Evolutionary conservation across 2,797 vertebrate genomes (phyloP).

Genomic region (Coendou prehensilis): DNA sequence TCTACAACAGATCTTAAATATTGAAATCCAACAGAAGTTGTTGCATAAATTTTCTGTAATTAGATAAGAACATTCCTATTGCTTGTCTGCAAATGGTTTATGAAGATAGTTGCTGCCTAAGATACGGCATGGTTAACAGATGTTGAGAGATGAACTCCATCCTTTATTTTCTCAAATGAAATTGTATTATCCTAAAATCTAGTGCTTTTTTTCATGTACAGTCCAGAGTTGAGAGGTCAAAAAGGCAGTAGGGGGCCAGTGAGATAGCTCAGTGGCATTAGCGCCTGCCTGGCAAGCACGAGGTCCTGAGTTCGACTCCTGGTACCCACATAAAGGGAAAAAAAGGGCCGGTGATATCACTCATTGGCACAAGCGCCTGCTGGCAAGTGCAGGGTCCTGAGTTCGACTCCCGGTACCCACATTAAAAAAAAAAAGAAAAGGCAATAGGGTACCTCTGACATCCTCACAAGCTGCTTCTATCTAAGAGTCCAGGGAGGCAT

Average conservation of each 20-base stretch:
- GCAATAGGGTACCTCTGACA: neutral
- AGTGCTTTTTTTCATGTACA: neutral
- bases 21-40: constrained; percentile 75
- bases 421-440: neutral
- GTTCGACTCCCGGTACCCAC: no score
- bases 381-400: no score
- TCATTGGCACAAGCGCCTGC: no score
- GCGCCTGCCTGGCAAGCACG: no score
- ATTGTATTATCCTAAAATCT: constrained; percentile 42
- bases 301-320: no score
- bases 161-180: constrained; percentile 39
- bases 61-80: constrained; percentile 68
- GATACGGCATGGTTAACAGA: constrained; percentile 22
- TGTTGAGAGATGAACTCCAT: constrained; percentile 46
- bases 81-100: constrained; percentile 61
- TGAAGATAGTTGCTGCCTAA: constrained; percentile 65
- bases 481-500: neutral
- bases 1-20: constrained; percentile 80
- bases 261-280: no score
- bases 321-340: no score
- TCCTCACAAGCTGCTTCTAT: neutral
- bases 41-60: constrained; percentile 79
- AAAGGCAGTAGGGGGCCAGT: neutral
- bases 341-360: no score
- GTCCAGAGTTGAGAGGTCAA: neutral